These are phyloP conservation scores for Corbicula japonica DNA, from an alignment of 2,888 invertebrate species.

Conservation along the genomic window DNA sequence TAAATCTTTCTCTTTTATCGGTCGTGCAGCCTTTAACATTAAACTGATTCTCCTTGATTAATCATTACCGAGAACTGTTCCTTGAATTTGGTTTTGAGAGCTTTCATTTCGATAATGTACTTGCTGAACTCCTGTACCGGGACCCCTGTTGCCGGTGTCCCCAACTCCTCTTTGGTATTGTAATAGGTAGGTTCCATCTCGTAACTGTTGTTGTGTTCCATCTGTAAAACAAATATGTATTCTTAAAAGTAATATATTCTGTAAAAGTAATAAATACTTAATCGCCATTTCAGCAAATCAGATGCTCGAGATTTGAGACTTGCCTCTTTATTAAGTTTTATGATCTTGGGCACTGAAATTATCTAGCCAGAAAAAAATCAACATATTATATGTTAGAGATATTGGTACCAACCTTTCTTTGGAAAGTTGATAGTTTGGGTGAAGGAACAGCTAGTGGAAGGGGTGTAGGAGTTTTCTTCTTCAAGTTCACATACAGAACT, in stretches of 20 bases:
- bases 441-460: slow-evolving; percentile 63
- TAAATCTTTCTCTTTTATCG: too few species aligned
- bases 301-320: too few species aligned
- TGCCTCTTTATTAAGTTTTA: too few species aligned
- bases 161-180: slow-evolving; percentile 51
- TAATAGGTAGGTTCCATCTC: slow-evolving; percentile 61
- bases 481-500: slow-evolving; percentile 63
- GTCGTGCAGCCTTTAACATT: too few species aligned
- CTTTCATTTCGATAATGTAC: slow-evolving; percentile 65
- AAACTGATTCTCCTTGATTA: too few species aligned
- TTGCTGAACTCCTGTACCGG: slow-evolving; percentile 62
- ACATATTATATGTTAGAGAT: too few species aligned
- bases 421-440: slow-evolving; percentile 63
- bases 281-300: too few species aligned
- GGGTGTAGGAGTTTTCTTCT: slow-evolving; percentile 59
- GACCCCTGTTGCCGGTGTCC: slow-evolving; percentile 42
- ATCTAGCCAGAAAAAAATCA: too few species aligned
- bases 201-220: slow-evolving; percentile 14
- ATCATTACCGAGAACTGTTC: slow-evolving; percentile 68
- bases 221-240: background rate
- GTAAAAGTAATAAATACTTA: too few species aligned
- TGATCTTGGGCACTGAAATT: too few species aligned
- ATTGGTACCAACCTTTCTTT: slow-evolving; percentile 53
- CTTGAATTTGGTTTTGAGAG: slow-evolving; percentile 55
- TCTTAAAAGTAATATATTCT: background rate